Conservation (phyloP, 2,797 vertebrate species). For the Steatocranus sp. region DNA sequence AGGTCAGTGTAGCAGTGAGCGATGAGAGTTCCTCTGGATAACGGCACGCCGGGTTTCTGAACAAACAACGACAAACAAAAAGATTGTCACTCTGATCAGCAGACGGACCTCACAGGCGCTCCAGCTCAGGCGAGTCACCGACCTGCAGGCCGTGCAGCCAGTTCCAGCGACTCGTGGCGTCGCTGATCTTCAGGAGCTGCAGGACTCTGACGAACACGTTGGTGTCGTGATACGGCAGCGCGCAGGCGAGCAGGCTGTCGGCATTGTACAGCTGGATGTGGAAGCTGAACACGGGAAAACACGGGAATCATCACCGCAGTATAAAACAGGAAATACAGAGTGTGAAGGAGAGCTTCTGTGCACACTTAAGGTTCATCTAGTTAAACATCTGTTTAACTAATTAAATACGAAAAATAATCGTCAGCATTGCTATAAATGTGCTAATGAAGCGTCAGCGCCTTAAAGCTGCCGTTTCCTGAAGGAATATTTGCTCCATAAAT, state of each 20-base stretch:
- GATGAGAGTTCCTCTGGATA: constrained; percentile 86
- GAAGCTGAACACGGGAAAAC: constrained; percentile 74
- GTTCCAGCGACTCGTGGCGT: constrained; percentile 85
- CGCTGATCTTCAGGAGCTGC: constrained; percentile 85
- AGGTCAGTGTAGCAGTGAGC: constrained; percentile 92
- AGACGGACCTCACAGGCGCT: fast-evolving
- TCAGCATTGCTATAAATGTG: not conserved
- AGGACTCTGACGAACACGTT: constrained; percentile 90
- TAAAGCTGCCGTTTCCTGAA: not conserved
- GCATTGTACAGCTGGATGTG: constrained; percentile 91
- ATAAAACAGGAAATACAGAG: not conserved
- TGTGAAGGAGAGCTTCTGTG: fast-evolving
- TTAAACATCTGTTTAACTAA: not conserved
- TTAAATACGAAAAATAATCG: fast-evolving
- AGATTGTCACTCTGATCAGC: not conserved
- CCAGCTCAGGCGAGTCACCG: fast-evolving
- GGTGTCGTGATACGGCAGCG: constrained; percentile 90
- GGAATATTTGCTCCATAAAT: not conserved
- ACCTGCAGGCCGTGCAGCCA: constrained; percentile 87
- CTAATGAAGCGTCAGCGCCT: not conserved
- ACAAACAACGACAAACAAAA: not conserved
- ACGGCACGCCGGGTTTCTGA: constrained; percentile 88
- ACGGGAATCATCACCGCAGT: not conserved
- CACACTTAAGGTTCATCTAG: not conserved
- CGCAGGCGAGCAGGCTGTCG: constrained; percentile 87